Conservation (phyloP, 2,888 invertebrate genomes). For the Lumbricus terrestris region DNA sequence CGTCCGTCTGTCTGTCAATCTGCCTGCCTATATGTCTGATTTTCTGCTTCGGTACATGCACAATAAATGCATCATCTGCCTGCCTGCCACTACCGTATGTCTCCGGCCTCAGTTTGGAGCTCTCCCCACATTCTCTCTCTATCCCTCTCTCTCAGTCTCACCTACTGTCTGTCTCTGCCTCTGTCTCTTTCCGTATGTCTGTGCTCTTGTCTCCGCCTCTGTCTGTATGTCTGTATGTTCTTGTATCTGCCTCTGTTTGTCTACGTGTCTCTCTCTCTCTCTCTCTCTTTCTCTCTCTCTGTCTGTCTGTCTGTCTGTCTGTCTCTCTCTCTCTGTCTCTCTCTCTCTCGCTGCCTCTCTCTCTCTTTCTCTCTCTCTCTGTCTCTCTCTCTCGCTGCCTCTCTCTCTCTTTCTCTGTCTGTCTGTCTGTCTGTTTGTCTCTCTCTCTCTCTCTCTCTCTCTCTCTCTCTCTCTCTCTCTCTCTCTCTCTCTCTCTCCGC, state of each 20-base stretch:
- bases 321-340: slow-evolving; percentile 22
- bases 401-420: slow-evolving; percentile 24
- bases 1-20: background rate
- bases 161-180: slow-evolving; percentile 21
- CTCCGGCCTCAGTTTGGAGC: too few relatives aligned
- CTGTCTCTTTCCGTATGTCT: slow-evolving; percentile 25
- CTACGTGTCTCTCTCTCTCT: background rate
- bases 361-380: slow-evolving; percentile 11
- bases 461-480: background rate
- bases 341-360: background rate
- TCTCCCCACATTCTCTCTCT: too few relatives aligned
- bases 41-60: too few relatives aligned
- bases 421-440: background rate
- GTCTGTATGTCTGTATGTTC: background rate
- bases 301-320: slow-evolving; percentile 16
- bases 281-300: background rate
- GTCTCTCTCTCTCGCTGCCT: slow-evolving; percentile 22
- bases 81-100: too few relatives aligned
- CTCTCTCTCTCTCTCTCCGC: background rate
- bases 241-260: background rate
- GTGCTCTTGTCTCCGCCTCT: slow-evolving; percentile 26
- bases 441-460: background rate
- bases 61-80: too few relatives aligned
- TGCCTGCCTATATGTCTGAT: too few relatives aligned
- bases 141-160: slow-evolving; percentile 12